Evolutionary conservation across 2,113 vertebrate species (phyloP), one percentile per base, ranked within the genome.

Genomic region (Rana temporaria): DNA sequence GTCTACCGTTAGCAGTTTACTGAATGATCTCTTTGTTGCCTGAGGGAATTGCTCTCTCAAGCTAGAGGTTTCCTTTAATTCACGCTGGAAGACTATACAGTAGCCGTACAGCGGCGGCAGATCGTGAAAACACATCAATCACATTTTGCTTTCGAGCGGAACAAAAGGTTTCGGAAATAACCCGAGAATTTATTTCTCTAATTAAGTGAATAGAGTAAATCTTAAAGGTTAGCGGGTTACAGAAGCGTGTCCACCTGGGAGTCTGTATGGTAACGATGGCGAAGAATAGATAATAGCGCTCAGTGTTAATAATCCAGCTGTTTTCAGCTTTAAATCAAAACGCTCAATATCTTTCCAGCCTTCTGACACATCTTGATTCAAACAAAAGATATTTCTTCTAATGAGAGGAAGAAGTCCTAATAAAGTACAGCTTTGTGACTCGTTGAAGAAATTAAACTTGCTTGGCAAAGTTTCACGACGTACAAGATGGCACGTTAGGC

Each of bases 121-220:
- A 60, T 20, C 22, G 20, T 1, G 17, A 72, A 11, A 17, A 72
- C 53, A 30, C 79, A 63, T n/a, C 62, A 20, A 38, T 55, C 18
- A n/a, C 56, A 17, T 79, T 68, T 32, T 48, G 48, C 24, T 67
- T 38, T 57, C 65, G 12, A 16, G 56, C 19, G 19, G 68, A 73
- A 82, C 69, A 74, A 82, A 82, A 82, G 60, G 69, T 65, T 82
- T 66, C 26, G 15, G 52, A 82, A 82, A 82, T 57, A 82, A 74
- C 59, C 60, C 17, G 18, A 55, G 79, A 55, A 82, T 82, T 82
- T 66, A 73, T 74, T 65, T 56, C 79, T 73, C 79, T 82, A 74
- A 82, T 82, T 82, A 82, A 82, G 57, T 22, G 70, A 73, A 73
- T 53, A 16, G 19, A 34, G 53, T 63, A 74, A 82, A 82, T 82